Conservation (phyloP, 2,113 vertebrate species). For the Gopherus flavomarginatus region DNA sequence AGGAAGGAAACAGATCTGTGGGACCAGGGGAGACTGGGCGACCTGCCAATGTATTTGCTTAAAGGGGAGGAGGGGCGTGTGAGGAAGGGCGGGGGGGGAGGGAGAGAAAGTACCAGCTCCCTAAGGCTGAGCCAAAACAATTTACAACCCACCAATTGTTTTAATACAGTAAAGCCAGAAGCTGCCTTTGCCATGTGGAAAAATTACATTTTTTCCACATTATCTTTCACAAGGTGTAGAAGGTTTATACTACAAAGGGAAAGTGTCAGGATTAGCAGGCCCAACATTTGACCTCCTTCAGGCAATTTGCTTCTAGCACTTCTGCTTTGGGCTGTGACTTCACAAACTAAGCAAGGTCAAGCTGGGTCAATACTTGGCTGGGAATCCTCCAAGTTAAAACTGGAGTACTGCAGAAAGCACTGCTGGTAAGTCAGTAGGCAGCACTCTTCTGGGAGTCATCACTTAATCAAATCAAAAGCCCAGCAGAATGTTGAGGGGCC, state of each 20-base stretch:
- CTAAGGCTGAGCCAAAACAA: not conserved
- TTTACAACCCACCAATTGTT: not conserved
- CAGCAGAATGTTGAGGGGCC: not conserved
- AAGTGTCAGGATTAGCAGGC: not conserved
- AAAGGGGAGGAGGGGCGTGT: not conserved
- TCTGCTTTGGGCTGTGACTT: not conserved
- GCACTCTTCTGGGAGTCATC: not conserved
- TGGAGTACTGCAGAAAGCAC: not conserved
- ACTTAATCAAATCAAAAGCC: not conserved
- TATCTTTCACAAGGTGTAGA: not conserved
- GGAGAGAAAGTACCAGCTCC: not conserved
- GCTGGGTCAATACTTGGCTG: not conserved
- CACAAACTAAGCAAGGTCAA: not conserved
- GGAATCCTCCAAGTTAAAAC: not conserved
- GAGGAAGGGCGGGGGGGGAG: not conserved
- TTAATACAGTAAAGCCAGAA: not conserved
- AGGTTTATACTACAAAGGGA: not conserved
- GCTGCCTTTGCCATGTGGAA: not conserved
- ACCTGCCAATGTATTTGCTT: conserved; percentile 8
- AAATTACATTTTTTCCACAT: not conserved
- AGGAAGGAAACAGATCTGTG: conserved; percentile 36
- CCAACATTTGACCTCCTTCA: not conserved
- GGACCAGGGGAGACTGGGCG: conserved; percentile 24
- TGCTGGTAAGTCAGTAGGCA: fast-evolving
- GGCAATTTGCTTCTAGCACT: not conserved